Base-by-base conservation (phyloP, 1,140 invertebrate genomes). In the Parasteatoda tepidariorum region DNA sequence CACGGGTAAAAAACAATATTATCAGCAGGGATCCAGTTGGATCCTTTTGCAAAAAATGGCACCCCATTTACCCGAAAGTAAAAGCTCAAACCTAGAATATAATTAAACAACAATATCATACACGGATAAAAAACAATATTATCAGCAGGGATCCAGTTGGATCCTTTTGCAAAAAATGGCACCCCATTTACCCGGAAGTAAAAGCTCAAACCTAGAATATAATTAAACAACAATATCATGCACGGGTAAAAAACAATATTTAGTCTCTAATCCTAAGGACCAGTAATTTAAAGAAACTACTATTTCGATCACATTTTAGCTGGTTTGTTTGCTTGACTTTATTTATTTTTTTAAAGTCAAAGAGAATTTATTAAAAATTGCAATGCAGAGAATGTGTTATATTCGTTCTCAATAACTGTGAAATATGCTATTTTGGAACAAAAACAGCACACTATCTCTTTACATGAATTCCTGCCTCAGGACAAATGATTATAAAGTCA, bases 1-100 rank as follows among this genome's bases (percentile, higher is more conserved):
- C 7, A 48, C 41, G 18, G 41, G 7, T 48, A 7, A 48, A 48
- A 18, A 48, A 48, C n/a, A n/a, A n/a, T n/a, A n/a, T n/a, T 92
- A 88, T 96, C 93, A 0, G 94, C 92, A 1, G 98, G 98, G 87
- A 99, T 98, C 92, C 95, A 97, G 89, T 99, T 99, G 30, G 95
- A 95, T 28, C 97, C 98, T 90, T 99, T 99, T 85, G 96, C 93
- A 88, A 98, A 99, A n/a, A 99, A 93, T 18, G 94, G 92, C 4
- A 94, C 87, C 0, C 92, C 93, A 89, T 99, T 99, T 0, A 99
- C 91, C 86, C 92, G 91, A 86, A 99, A 97, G 86, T 95, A 96
- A 89, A 99, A 99, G 15, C 93, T 93, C 0, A 94, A 89, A 31
- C 97, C 97, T 89, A 33, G n/a, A 2, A 68, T 33, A 30, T 70